A percentile compares a stretch with the other conserved stretches of the same genome.
Evolutionary conservation across 2,797 vertebrate genomes (phyloP).

Genomic region (Rhinichthys osculus): DNA sequence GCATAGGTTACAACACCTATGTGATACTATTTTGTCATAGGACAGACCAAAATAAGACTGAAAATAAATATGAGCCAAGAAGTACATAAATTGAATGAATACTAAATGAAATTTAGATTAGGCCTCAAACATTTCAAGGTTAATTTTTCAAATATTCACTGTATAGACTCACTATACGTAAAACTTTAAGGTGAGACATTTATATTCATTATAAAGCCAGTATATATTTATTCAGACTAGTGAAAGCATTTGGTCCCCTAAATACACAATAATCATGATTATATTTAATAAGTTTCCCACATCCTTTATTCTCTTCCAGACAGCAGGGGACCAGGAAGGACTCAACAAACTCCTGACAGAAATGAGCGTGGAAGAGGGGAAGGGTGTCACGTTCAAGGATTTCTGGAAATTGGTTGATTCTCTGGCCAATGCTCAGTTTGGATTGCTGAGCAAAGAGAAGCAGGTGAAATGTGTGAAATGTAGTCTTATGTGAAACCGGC

Average conservation of each 20-base stretch:
- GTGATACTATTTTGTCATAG: background rate
- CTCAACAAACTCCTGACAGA: conserved; percentile 68
- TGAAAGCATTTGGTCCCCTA: background rate
- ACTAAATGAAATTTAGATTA: background rate
- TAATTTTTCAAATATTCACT: background rate
- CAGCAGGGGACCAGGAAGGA: conserved; percentile 64
- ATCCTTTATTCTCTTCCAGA: conserved; percentile 59
- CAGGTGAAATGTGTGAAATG: conserved; percentile 69
- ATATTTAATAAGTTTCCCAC: conserved; percentile 13
- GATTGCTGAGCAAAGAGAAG: conserved; percentile 58
- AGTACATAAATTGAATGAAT: background rate
- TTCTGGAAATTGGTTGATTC: conserved; percentile 77
- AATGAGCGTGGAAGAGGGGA: conserved; percentile 68
- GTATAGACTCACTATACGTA: background rate
- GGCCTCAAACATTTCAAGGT: background rate
- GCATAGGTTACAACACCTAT: background rate
- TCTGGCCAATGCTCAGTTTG: conserved; percentile 66
- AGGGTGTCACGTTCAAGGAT: conserved; percentile 72
- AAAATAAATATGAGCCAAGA: background rate
- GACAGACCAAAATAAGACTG: background rate
- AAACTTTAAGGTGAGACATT: background rate
- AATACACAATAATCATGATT: background rate
- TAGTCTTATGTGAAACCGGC: conserved; percentile 66
- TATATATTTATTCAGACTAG: background rate
- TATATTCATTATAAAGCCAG: background rate